phyloP scores from a whole-genome alignment of 2,797 vertebrate species.

The Platalea minor region DNA sequence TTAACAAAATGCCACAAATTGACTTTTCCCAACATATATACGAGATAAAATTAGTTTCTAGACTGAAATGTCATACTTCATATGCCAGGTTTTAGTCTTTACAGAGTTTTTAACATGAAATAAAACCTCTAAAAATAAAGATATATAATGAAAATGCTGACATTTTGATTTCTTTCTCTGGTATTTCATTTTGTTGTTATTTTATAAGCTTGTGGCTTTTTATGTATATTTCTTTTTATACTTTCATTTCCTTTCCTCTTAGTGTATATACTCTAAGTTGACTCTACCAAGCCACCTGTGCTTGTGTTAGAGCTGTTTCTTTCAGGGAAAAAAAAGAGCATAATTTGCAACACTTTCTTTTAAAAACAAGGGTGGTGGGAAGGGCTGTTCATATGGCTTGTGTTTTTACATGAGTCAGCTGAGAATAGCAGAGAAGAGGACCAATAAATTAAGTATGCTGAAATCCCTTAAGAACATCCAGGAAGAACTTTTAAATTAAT shows the following conservation, averaged over 20 bases:
- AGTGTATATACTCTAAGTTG: background rate
- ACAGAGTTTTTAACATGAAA: background rate
- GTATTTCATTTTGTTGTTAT: background rate
- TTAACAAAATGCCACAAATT: background rate
- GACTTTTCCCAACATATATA: background rate
- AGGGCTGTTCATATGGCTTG: background rate
- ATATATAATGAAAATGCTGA: background rate
- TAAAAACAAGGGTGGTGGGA: background rate
- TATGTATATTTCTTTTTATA: background rate
- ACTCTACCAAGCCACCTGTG: background rate
- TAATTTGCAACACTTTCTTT: background rate
- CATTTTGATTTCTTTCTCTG: background rate
- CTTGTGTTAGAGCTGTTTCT: background rate
- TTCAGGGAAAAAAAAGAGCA: fast-evolving
- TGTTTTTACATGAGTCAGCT: background rate
- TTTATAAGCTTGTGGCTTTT: background rate
- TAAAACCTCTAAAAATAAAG: background rate
- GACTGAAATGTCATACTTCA: background rate
- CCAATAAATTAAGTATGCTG: background rate
- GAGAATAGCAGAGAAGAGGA: background rate
- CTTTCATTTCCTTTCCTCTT: background rate
- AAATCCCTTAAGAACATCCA: background rate
- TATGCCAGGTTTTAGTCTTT: background rate
- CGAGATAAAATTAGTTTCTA: background rate
- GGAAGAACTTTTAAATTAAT: slow-evolving; percentile 6